Evolutionary conservation across 2,797 vertebrate genomes (phyloP).

Genomic region (Holocentrus rufus): DNA sequence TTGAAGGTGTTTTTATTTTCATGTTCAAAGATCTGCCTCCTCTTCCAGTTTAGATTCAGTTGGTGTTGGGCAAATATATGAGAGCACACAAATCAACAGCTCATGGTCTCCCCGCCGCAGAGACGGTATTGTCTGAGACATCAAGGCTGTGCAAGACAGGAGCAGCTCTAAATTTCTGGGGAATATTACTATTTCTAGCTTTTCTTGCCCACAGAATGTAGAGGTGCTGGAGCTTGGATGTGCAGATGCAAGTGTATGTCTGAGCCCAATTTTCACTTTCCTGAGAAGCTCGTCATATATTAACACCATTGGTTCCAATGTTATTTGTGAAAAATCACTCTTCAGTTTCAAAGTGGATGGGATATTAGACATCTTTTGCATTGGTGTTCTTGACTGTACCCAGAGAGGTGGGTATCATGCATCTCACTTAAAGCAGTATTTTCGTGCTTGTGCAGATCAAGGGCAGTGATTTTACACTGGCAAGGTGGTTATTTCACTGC

Average conservation of each 20-base stretch:
- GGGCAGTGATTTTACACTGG: no score
- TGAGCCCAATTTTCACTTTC: constrained; percentile 40
- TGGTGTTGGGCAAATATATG: constrained; percentile 11
- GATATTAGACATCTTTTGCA: background rate
- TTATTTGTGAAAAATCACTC: background rate
- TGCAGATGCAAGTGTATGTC: constrained; percentile 50
- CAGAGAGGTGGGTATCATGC: background rate
- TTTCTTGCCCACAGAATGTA: constrained; percentile 31
- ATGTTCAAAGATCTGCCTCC: constrained; percentile 14
- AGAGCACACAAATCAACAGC: constrained; percentile 42
- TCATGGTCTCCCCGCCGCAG: constrained; percentile 44
- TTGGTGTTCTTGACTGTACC: background rate
- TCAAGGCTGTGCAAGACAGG: constrained; percentile 47
- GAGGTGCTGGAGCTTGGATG: constrained; percentile 28
- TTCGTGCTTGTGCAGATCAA: no score
- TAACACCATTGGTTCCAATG: background rate
- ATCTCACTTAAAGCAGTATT: background rate
- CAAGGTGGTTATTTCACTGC: no score
- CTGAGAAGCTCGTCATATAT: constrained; percentile 3
- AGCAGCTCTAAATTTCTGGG: constrained; percentile 53
- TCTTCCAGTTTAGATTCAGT: constrained; percentile 34
- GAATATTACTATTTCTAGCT: constrained; percentile 58
- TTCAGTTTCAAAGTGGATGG: background rate
- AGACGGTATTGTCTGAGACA: constrained; percentile 43
- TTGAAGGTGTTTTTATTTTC: constrained; percentile 36